Base-by-base conservation (phyloP, 1,140 invertebrate species). In the Trachelipus rathkii region DNA sequence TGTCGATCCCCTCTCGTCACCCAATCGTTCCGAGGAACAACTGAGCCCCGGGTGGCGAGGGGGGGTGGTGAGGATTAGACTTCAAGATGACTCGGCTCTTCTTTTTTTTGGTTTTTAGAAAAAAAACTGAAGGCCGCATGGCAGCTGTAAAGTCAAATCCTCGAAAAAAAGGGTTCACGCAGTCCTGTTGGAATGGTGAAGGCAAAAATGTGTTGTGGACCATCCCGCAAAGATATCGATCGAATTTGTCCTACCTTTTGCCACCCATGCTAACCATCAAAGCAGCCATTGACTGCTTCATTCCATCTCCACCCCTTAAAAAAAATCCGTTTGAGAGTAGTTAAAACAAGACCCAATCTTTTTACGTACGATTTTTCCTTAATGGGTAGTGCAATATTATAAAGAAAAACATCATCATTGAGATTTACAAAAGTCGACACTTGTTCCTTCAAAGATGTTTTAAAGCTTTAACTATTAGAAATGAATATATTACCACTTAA, bases 21-120 rank as follows among this genome's bases (percentile, higher is more conserved):
- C 50, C 50, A 60, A 60, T 60, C 50, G 50, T 60, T 60, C 50
- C 50, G 50, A 60, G 19, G 50, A 60, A 60, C 50, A 60, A 60
- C 50, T 60, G 50, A 60, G 50, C 50, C 50, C 50, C 50, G 50
- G 50, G 50, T 60, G 50, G 50, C 50, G 50, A 60, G 50, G 11
- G 50, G 50, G 50, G 50, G 50, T 60, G 50, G 50, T 33, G 50
- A 60, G 8, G 19, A 19, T 19, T 13, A 8, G 50, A 13, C 50
- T 19, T 60, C 8, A 13, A 19, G 11, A 2, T 60, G 50, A 13
- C 50, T 19, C 50, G 33, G 33, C 33, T 33, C 33, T 33, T 33
- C n/a, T n/a, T 33, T 3, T 33, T 33, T 33, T 3, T 33, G 6
- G 33, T 3, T 33, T 33, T 33, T 33, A 33, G 6, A 3, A 33